Evolutionary conservation across 1,140 invertebrate genomes (phyloP), one percentile per base, ranked within the genome.

Genomic region (Neodiprion fabricii): DNA sequence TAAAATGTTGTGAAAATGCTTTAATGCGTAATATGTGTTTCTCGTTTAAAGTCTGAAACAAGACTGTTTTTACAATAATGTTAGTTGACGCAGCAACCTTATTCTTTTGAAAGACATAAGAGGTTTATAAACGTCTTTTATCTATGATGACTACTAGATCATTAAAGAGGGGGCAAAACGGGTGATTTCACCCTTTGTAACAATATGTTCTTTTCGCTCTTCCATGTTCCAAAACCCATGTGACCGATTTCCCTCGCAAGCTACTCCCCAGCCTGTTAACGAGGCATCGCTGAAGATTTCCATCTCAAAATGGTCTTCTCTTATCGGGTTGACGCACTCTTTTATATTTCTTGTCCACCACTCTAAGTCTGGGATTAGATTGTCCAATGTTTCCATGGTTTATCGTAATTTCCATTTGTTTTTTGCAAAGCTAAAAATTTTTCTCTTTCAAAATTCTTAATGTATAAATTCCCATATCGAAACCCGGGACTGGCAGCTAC

Each of bases 231-330:
- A 83, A 68, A 78, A 79, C 9, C 81, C 81, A 72, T 77, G 74
- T 71, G 75, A 28, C 14, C 70, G 65, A 69, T 79, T 50, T 23
- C 72, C 75, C 21, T 76, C 72, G 71, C 76, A 80, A 66, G 49
- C 50, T 65, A 69, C 71, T 23, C 77, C 79, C 79, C 82, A 83
- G 12, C 80, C 82, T 11, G 79, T 77, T n/a, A 76, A n/a, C 12
- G 80, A 81, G 2, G 79, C 72, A 66, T 81, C 80, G 9, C 77
- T 74, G 75, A 81, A 82, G 72, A 82, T 80, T 76, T 80, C 78
- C 61, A 80, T 61, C 17, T 65, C 47, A 50, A 74, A 76, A 70
- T 73, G 66, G 28, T 69, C 61, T 14, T 53, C 14, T 53, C 71
- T 68, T 53, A 79, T 80, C 61, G 75, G 73, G n/a, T 76, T 78